Base-by-base conservation (phyloP, 2,113 vertebrate genomes). In the Peromyscus maniculatus region DNA sequence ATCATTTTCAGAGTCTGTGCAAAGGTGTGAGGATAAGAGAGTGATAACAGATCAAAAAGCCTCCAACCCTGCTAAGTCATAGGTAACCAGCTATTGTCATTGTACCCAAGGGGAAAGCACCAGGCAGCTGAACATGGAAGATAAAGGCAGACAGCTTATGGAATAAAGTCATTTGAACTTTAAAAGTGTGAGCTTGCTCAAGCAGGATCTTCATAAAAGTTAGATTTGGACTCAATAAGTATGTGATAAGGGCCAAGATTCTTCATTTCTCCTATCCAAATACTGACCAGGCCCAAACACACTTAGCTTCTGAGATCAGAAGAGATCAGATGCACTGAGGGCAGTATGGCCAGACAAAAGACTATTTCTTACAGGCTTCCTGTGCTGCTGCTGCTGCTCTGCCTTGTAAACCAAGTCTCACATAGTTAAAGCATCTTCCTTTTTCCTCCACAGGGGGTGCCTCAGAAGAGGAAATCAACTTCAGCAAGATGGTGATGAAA, bases 401-500 rank as follows among this genome's bases (percentile, higher is more conserved):
- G 16, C 7, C 13, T 13, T 4, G 0, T 0, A 1, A 66, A 17
- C 10, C 26, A 21, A 6, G 8, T 10, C 39, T 28, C 3, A 22
- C 31, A 21, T 17, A 74, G 55, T 26, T 15, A 87, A 55, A 33
- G 77, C 74, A 1, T 0, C 2, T 69, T 72, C 43, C 24, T 57
- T 43, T 43, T 5, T 71, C 74, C 67, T n/a, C 16, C 31, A 43
- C 55, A 98, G 98, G 2, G 0, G 57, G 71, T 1, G 78, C 69
- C 43, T 74, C 95, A 0, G 93, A 95, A 46, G 97, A 97, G 24
- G 97, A 98, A 26, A 24, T 17, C 52, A 71, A 71, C 28, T 75
- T 98, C 59, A 97, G 97, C 93, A 97, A 69, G 92, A 97, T 83
- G 80, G 0, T 97, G 43, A 98, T 98, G 97, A 97, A 93, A 75